Evolutionary conservation across 2,113 vertebrate genomes (phyloP).

Genomic region (Garra rufa): DNA sequence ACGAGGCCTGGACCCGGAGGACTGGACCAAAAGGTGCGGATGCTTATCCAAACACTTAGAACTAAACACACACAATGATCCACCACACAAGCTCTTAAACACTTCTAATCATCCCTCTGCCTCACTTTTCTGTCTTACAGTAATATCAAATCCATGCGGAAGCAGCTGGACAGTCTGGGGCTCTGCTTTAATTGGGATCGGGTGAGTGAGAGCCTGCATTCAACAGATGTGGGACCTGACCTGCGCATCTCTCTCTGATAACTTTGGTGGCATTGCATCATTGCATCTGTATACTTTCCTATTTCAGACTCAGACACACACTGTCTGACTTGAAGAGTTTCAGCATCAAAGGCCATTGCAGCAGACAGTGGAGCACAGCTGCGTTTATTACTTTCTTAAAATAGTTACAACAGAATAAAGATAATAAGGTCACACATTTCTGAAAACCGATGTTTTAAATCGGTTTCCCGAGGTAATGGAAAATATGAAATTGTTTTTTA

Average conservation of each 20-base stretch:
- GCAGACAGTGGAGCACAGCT: background rate
- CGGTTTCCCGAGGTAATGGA: background rate
- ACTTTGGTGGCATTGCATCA: background rate
- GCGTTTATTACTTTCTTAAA: background rate
- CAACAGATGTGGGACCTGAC: conserved; percentile 20
- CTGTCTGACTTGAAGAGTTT: background rate
- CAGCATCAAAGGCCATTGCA: background rate
- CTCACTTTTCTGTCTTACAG: conserved; percentile 72
- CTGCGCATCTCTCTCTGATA: background rate
- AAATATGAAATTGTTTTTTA: background rate
- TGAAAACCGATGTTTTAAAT: background rate
- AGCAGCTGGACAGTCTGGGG: conserved; percentile 88
- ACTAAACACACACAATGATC: background rate
- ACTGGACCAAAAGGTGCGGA: conserved; percentile 89
- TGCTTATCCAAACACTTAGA: background rate
- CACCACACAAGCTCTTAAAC: background rate
- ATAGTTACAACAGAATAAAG: background rate
- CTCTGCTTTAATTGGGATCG: conserved; percentile 95
- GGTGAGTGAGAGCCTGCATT: conserved; percentile 76
- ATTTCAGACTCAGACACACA: background rate
- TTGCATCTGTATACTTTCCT: background rate
- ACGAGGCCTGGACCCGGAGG: conserved; percentile 85
- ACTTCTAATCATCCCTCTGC: background rate
- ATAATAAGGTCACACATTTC: background rate
- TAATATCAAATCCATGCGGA: conserved; percentile 90